Percentiles rank a stretch among this genome's conserved stretches.
Conservation (phyloP, 2,888 invertebrate genomes). For the Stenotaenia linearis region DNA sequence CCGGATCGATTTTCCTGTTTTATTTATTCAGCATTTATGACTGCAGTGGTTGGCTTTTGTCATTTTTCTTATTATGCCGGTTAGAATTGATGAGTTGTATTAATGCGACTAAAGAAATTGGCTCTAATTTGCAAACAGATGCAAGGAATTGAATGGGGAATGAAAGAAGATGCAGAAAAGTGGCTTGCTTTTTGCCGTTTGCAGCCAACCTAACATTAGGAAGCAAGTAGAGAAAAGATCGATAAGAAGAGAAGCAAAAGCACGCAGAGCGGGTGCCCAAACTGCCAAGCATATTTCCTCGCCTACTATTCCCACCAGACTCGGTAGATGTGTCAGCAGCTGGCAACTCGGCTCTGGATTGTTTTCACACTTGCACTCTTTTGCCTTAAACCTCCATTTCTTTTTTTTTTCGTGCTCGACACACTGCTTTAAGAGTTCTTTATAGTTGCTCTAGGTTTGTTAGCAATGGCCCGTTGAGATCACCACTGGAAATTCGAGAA, state of each 20-base stretch:
- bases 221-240: conserved; percentile 20
- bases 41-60: background rate
- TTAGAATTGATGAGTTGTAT: background rate
- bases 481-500: background rate
- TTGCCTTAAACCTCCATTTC: conserved; percentile 2
- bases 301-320: conserved; percentile 26
- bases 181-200: background rate
- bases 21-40: conserved; percentile 6
- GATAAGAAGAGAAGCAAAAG: conserved; percentile 5
- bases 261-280: conserved; percentile 2
- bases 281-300: conserved; percentile 18
- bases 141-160: background rate
- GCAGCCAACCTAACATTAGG: conserved; percentile 16
- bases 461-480: background rate
- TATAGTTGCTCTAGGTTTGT: background rate
- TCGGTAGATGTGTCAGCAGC: conserved; percentile 26
- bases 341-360: conserved; percentile 26
- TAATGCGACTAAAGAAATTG: background rate
- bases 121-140: conserved; percentile 24
- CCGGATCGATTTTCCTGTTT: background rate
- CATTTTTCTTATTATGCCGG: background rate
- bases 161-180: background rate
- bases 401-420: background rate
- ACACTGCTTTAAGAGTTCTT: conserved; percentile 10
- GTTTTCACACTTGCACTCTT: conserved; percentile 17